A percentile compares a stretch with the other conserved stretches of the same genome.
Conservation (phyloP, 2,888 invertebrate species). For the Fissipunctia ypsillon region DNA sequence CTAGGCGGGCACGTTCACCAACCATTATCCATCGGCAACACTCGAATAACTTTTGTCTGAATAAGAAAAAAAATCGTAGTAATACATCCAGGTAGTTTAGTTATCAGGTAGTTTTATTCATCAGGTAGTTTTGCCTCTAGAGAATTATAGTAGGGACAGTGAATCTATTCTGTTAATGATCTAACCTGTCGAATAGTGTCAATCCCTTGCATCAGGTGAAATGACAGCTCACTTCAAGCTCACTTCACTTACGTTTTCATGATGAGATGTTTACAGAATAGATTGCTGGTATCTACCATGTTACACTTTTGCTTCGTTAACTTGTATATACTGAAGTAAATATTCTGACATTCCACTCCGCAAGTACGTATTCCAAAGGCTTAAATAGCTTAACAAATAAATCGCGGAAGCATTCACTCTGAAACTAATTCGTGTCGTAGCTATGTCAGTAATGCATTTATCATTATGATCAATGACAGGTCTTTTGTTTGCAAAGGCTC, state of each 20-base stretch:
- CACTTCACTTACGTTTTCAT: neutral
- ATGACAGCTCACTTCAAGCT: no score
- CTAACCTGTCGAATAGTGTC: no score
- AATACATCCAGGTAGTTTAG: neutral
- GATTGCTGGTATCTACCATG: neutral
- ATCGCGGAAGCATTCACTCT: conserved; percentile 18
- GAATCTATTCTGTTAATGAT: neutral
- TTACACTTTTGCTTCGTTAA: neutral
- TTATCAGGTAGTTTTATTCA: no score
- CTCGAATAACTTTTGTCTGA: neutral
- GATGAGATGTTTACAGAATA: neutral
- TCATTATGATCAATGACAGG: conserved; percentile 36
- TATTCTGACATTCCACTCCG: conserved; percentile 8
- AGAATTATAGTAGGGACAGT: neutral
- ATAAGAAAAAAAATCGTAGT: neutral
- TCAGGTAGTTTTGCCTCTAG: neutral
- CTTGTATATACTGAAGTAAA: neutral
- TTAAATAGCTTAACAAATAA: neutral
- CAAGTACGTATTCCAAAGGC: neutral
- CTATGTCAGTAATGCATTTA: conserved; percentile 30
- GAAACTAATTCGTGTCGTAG: conserved; percentile 21
- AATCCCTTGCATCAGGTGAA: no score
- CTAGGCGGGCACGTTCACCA: neutral
- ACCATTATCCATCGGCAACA: conserved; percentile 3
- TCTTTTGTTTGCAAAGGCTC: conserved; percentile 35